Base-by-base conservation (phyloP, 2,888 invertebrate genomes). In the Cybosia mesomella region DNA sequence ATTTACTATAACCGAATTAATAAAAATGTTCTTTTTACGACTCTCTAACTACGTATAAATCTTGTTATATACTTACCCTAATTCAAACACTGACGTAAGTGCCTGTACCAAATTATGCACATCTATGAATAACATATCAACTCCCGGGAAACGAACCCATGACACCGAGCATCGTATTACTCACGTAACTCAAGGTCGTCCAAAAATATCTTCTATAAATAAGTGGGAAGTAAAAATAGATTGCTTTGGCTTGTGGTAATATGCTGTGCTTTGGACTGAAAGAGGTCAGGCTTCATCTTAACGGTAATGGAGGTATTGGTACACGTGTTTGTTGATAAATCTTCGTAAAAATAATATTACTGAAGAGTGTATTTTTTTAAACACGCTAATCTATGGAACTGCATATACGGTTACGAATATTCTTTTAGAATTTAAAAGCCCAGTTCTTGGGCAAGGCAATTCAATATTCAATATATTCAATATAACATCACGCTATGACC, bases 191-290 rank as follows among this genome's bases (percentile, higher is more conserved):
- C 77, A 78, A 79, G 77, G 80, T 55, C 67, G 28, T 7, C 54
- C 66, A 72, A 66, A 76, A 71, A 78, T 78, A 75, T 32, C 13
- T 22, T 15, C 68, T 70, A 73, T 67, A 77, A 70, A 70, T 77
- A 77, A 54, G 7, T 49, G 18, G 2, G 5, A 7, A 58, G 34
- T 72, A 72, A 58, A 67, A 72, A 76, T 79, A 78, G 77, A 64
- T 64, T 58, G n/a, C 10, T 60, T 66, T 34, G 22, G 21, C 28
- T 28, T 28, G 5, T 28, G 39, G 43, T 49, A 61, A 18, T 39
- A 39, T 10, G 59, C 43, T 24, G 61, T 61, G 49, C 43, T 61
- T 28, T 28, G 59, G 11, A 28, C n/a, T 13, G 18, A 61, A 61
- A 61, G 61, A 32, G 61, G 61, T 61, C 28, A 61, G 18, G 24